These are phyloP conservation scores for Baryphthengus martii DNA, from an alignment of 2,113 vertebrate genomes.

Conservation along the genomic window DNA sequence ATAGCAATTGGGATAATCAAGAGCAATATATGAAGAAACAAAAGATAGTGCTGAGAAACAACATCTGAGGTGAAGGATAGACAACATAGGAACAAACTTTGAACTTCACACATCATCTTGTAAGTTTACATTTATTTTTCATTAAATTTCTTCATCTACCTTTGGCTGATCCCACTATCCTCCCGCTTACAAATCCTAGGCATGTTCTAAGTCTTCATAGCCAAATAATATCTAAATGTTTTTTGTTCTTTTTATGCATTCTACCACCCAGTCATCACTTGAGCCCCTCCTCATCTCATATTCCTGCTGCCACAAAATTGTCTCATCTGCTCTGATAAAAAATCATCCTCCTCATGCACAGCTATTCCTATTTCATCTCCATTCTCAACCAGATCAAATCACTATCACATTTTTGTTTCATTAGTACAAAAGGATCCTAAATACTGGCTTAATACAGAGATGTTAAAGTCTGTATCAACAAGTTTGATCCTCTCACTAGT, in stretches of 20 bases:
- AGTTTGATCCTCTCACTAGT: background rate
- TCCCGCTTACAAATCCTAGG: background rate
- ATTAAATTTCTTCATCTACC: background rate
- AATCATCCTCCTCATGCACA: background rate
- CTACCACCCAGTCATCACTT: background rate
- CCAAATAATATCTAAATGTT: background rate
- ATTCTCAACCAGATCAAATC: background rate
- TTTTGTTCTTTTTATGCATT: background rate
- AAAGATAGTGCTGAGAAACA: background rate
- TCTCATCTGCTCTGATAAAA: background rate
- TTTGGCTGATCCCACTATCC: background rate
- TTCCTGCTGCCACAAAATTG: background rate
- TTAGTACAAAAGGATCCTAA: background rate
- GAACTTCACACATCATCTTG: background rate
- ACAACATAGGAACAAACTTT: background rate
- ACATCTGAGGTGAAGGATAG: background rate
- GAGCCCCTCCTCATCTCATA: background rate
- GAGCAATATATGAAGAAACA: background rate
- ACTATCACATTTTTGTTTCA: fast-evolving
- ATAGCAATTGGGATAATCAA: background rate
- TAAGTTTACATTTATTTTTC: background rate
- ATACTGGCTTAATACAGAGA: background rate
- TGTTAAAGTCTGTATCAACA: background rate
- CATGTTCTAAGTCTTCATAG: background rate
- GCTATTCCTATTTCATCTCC: background rate